These are phyloP conservation scores for Pangasius larnaudii DNA, from an alignment of 2,797 vertebrate genomes.

Conservation along the genomic window DNA sequence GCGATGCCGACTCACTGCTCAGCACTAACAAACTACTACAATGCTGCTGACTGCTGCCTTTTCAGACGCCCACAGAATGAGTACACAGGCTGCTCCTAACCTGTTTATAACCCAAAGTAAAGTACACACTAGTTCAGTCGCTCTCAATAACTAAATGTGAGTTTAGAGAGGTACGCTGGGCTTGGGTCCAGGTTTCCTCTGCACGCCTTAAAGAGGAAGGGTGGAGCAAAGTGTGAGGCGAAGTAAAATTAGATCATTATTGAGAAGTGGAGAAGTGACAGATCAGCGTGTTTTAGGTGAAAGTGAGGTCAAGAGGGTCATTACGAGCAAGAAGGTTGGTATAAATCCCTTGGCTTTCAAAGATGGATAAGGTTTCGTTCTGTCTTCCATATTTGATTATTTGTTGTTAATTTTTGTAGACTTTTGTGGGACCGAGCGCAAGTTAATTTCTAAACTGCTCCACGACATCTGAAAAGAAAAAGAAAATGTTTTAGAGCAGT, in stretches of 20 bases:
- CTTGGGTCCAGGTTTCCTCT: background rate
- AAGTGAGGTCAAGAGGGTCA: background rate
- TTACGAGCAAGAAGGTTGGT: background rate
- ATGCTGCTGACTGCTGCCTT: background rate
- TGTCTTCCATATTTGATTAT: background rate
- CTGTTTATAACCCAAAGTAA: constrained; percentile 10
- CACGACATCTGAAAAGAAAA: too few species aligned
- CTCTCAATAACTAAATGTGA: background rate
- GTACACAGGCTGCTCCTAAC: background rate
- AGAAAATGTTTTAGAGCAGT: background rate
- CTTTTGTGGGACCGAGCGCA: background rate
- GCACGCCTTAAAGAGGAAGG: background rate
- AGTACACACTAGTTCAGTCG: constrained; percentile 9
- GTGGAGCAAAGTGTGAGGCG: background rate
- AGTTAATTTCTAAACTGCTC: background rate
- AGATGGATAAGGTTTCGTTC: background rate
- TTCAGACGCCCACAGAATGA: background rate
- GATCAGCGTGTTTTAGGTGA: background rate
- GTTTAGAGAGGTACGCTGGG: background rate
- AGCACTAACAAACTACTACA: background rate
- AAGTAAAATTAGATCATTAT: background rate
- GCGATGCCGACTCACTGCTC: constrained; percentile 36
- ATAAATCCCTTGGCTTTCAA: background rate
- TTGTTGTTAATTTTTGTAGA: background rate
- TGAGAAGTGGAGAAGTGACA: background rate